Percentiles rank a stretch among this genome's conserved stretches.
These are phyloP conservation scores for Tetanocera ferruginea DNA, from an alignment of 2,888 invertebrate genomes.

Conservation along the genomic window DNA sequence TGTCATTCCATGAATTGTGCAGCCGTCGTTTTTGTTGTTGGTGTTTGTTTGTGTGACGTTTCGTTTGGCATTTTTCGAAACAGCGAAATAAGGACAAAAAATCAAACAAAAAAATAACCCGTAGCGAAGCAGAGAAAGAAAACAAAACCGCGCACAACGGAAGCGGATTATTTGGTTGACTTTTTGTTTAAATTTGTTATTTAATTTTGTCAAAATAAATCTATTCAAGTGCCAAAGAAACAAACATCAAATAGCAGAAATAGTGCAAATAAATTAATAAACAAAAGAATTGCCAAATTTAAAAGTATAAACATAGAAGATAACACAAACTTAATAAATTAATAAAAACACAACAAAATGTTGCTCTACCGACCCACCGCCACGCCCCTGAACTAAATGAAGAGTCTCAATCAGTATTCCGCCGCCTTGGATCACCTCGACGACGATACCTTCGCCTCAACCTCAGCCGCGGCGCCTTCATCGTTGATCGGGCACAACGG, in stretches of 20 bases:
- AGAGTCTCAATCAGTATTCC: slow-evolving; percentile 52
- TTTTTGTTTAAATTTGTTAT: slow-evolving; percentile 28
- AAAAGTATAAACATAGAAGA: not conserved
- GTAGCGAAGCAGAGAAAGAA: slow-evolving; percentile 41
- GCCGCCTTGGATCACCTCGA: slow-evolving; percentile 52
- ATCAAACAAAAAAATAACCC: slow-evolving; percentile 33
- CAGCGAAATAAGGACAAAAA: slow-evolving; percentile 25
- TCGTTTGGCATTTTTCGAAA: slow-evolving; percentile 32
- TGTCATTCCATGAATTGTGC: slow-evolving; percentile 47
- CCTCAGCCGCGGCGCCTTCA: slow-evolving; percentile 26
- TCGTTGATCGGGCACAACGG: slow-evolving; percentile 39
- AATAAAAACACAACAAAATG: slow-evolving; percentile 41
- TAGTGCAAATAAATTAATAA: slow-evolving; percentile 44
- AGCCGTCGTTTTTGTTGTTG: slow-evolving; percentile 42
- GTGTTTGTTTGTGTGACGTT: slow-evolving; percentile 42
- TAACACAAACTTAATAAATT: not conserved
- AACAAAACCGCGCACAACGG: slow-evolving; percentile 33
- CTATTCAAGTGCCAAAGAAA: slow-evolving; percentile 7
- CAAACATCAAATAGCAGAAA: slow-evolving; percentile 44
- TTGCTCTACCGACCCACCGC: slow-evolving; percentile 5
- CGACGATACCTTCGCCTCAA: slow-evolving; percentile 29
- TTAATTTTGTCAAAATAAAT: not conserved
- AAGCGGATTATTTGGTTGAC: slow-evolving; percentile 22
- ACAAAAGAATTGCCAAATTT: slow-evolving; percentile 29
- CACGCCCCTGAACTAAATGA: slow-evolving; percentile 46